phyloP scores from a whole-genome alignment of 2,797 vertebrate genomes.

The Parauchenoglanis punctatus region DNA sequence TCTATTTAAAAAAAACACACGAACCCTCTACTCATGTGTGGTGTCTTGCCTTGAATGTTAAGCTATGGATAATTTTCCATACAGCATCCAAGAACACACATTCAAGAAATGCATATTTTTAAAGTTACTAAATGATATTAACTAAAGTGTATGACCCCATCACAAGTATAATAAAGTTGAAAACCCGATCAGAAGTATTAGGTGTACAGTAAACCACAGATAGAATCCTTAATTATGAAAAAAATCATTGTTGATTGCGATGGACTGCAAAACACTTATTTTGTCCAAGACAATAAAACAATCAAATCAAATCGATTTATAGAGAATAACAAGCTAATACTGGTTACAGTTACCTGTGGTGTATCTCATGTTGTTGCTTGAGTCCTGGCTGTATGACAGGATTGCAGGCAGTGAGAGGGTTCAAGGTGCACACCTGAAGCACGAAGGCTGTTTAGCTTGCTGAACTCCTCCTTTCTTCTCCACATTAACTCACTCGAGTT shows the following conservation, averaged over 20 bases:
- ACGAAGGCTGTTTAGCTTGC: slow-evolving; percentile 57
- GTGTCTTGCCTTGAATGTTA: neutral
- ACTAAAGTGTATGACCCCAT: too few relatives aligned
- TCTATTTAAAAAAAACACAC: neutral
- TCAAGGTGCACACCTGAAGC: slow-evolving; percentile 75
- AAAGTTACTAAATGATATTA: neutral
- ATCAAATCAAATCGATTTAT: neutral
- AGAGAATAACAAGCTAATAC: neutral
- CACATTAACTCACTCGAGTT: slow-evolving; percentile 61
- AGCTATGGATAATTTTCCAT: neutral
- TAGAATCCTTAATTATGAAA: neutral
- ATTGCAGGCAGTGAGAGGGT: slow-evolving; percentile 52
- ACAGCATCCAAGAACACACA: neutral
- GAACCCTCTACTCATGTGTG: neutral
- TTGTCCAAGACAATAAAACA: neutral
- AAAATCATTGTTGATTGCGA: neutral
- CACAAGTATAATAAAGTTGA: neutral
- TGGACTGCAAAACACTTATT: neutral
- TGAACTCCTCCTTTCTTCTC: slow-evolving; percentile 54
- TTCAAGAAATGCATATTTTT: neutral
- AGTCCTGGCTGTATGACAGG: slow-evolving; percentile 29
- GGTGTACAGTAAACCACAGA: neutral
- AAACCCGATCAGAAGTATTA: neutral
- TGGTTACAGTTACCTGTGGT: slow-evolving; percentile 70
- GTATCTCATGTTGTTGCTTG: slow-evolving; percentile 69